These are phyloP conservation scores for Bombylius major DNA, from an alignment of 2,888 invertebrate genomes.

Conservation along the genomic window DNA sequence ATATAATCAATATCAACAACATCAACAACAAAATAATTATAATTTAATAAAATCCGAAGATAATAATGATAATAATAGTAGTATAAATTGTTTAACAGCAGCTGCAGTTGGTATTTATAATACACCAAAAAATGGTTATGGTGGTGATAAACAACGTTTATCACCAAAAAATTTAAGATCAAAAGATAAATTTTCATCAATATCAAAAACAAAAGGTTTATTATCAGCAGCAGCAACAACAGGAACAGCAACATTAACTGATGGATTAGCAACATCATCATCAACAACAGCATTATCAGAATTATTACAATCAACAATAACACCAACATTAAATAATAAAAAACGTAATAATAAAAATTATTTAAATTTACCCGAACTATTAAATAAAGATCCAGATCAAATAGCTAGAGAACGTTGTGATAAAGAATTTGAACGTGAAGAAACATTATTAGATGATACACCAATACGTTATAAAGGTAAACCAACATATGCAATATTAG, in stretches of 20 bases:
- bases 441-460: slow-evolving; percentile 19
- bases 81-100: too few relatives aligned
- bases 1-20: too few relatives aligned
- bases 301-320: too few relatives aligned
- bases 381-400: slow-evolving; percentile 36
- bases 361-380: slow-evolving; percentile 33
- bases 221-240: too few relatives aligned
- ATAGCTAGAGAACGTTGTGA: slow-evolving; percentile 36
- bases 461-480: slow-evolving; percentile 28
- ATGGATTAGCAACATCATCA: too few relatives aligned
- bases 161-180: slow-evolving; percentile 53
- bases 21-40: too few relatives aligned
- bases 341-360: slow-evolving; percentile 19
- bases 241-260: too few relatives aligned
- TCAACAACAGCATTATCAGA: too few relatives aligned
- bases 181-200: slow-evolving; percentile 31
- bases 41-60: too few relatives aligned
- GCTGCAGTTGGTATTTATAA: too few relatives aligned
- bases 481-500: slow-evolving; percentile 35
- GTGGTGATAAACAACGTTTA: slow-evolving; percentile 29
- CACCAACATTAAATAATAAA: slow-evolving; percentile 5
- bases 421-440: slow-evolving; percentile 35
- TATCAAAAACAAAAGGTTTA: neutral
- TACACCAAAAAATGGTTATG: slow-evolving; percentile 2
- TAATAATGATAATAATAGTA: too few relatives aligned